Conservation (phyloP, 1,140 invertebrate genomes). For the Euwallacea fornicatus region DNA sequence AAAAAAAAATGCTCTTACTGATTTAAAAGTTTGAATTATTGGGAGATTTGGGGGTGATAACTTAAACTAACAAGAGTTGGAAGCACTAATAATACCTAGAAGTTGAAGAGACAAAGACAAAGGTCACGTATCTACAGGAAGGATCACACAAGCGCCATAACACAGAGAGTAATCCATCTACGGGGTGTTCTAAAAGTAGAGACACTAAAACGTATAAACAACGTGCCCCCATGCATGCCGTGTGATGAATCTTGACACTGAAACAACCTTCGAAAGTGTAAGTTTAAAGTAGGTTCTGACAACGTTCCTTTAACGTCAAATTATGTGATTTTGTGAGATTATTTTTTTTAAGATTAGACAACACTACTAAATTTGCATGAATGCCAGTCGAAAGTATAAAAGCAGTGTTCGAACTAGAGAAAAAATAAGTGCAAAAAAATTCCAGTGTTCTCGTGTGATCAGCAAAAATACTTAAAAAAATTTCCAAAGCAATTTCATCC, state of each 20-base stretch:
- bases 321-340: neutral
- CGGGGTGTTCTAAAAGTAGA: conserved; percentile 17
- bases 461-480: neutral
- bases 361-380: conserved; percentile 36
- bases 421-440: neutral
- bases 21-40: no score
- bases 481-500: no score
- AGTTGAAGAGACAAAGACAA: no score
- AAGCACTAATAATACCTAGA: no score
- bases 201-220: conserved; percentile 27
- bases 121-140: neutral
- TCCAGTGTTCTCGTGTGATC: neutral
- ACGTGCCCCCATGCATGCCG: conserved; percentile 50
- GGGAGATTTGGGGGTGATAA: no score
- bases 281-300: conserved; percentile 15
- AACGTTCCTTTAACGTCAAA: conserved; percentile 2
- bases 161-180: conserved; percentile 2
- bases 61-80: no score
- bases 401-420: neutral
- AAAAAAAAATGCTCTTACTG: conserved; percentile 29
- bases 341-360: conserved; percentile 14
- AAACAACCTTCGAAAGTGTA: conserved; percentile 44
- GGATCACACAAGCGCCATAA: neutral
- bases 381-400: neutral
- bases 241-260: conserved; percentile 52